Evolutionary conservation across 2,797 vertebrate species (phyloP).

Genomic region (Hoplostethus mediterraneus): DNA sequence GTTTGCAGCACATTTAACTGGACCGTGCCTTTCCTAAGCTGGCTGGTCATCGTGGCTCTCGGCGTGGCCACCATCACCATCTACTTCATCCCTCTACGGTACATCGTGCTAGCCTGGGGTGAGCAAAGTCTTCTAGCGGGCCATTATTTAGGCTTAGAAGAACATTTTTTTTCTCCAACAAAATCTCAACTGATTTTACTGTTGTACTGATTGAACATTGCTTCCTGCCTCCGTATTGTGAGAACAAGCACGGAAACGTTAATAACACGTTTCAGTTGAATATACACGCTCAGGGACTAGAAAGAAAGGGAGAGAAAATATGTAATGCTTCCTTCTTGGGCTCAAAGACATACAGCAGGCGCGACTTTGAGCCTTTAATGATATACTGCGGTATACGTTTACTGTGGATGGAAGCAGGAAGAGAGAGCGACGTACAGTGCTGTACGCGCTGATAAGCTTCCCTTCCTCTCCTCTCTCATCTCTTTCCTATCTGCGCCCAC

Average conservation of each 20-base stretch:
- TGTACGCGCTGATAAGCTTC: conserved; percentile 1
- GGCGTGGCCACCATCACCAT: conserved; percentile 88
- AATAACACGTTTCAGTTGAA: no score
- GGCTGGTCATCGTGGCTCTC: conserved; percentile 93
- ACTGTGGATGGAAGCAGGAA: background rate
- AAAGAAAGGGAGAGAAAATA: no score
- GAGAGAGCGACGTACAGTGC: background rate
- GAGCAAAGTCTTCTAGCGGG: conserved; percentile 68
- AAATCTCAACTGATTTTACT: background rate
- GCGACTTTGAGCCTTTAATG: background rate
- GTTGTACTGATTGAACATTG: no score
- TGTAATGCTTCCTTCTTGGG: no score
- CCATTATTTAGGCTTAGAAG: no score
- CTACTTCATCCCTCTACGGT: conserved; percentile 97
- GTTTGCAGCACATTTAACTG: conserved; percentile 95
- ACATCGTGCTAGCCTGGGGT: conserved; percentile 97
- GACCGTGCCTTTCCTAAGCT: conserved; percentile 98
- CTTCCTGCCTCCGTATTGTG: background rate
- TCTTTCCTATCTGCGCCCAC: background rate
- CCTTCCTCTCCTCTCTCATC: conserved; percentile 1
- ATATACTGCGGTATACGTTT: background rate
- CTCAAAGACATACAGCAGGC: no score
- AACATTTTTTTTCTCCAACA: no score
- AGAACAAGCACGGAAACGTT: background rate
- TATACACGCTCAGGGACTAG: no score